Evolutionary conservation across 2,113 vertebrate species (phyloP).

Genomic region (Hyaena hyaena): DNA sequence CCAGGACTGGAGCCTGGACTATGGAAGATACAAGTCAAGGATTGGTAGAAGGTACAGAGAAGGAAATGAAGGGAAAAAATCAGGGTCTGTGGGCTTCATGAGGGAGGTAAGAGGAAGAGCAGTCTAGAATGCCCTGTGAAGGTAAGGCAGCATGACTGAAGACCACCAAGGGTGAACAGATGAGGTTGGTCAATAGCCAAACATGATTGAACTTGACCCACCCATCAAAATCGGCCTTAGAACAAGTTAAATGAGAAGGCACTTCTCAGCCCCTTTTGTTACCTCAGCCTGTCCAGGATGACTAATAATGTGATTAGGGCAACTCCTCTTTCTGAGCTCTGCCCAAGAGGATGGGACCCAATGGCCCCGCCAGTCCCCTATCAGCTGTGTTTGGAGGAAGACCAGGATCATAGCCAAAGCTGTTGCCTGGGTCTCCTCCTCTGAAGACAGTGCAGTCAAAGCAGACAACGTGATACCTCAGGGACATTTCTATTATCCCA

Average conservation of each 20-base stretch:
- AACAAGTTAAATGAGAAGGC: neutral
- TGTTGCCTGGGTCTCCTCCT: neutral
- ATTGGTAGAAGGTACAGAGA: neutral
- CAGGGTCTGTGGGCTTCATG: neutral
- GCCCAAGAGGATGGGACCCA: fast-evolving
- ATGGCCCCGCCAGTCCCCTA: neutral
- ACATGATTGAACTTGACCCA: neutral
- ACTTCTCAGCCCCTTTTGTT: neutral
- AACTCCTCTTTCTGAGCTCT: neutral
- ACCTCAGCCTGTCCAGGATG: neutral
- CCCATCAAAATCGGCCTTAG: neutral
- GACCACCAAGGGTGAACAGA: neutral
- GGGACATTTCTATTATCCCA: neutral
- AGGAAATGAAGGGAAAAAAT: neutral
- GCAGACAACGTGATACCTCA: neutral
- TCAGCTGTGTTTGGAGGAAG: neutral
- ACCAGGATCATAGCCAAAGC: neutral
- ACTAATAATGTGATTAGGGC: neutral
- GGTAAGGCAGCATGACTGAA: neutral
- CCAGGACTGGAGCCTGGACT: too few species aligned
- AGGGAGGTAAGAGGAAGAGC: neutral
- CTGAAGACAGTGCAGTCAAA: neutral
- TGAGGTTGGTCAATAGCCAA: neutral
- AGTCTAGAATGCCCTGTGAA: neutral
- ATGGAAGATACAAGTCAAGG: neutral